These are phyloP conservation scores for Tretioscincus oriximinensis DNA, from an alignment of 2,113 vertebrate genomes.

Conservation along the genomic window DNA sequence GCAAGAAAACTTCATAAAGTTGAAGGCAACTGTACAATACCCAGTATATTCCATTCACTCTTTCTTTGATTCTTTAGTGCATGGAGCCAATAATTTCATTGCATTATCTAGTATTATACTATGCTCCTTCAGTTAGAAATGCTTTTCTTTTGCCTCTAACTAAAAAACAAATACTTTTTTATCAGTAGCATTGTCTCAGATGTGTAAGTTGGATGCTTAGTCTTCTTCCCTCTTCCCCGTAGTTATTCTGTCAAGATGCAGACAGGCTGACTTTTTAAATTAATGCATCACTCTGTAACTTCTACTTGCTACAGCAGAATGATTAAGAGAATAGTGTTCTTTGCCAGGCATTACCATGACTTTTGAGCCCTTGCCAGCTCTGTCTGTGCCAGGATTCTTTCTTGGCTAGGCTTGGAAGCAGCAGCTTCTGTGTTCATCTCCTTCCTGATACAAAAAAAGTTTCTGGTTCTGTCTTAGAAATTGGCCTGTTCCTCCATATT, in stretches of 20 bases:
- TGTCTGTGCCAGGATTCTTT: neutral
- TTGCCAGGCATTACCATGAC: neutral
- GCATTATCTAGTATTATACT: too few relatives aligned
- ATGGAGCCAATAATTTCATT: too few relatives aligned
- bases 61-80: too few relatives aligned
- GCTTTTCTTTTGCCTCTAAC: too few relatives aligned
- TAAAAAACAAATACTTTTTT: neutral
- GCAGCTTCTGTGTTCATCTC: slow-evolving; percentile 17
- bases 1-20: too few relatives aligned
- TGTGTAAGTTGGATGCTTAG: neutral
- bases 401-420: slow-evolving; percentile 3
- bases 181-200: neutral
- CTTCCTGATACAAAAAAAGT: neutral
- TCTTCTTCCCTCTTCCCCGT: neutral
- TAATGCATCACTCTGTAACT: slow-evolving; percentile 12
- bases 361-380: neutral
- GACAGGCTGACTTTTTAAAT: neutral
- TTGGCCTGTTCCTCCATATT: slow-evolving; percentile 14
- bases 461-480: slow-evolving; percentile 1
- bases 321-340: neutral
- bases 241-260: neutral
- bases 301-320: neutral
- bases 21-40: too few relatives aligned
- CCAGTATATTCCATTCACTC: too few relatives aligned
- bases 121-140: too few relatives aligned